A percentile compares a stretch with the other conserved stretches of the same genome.
phyloP scores from a whole-genome alignment of 1,140 invertebrate genomes.

The Platorchestia sp. region DNA sequence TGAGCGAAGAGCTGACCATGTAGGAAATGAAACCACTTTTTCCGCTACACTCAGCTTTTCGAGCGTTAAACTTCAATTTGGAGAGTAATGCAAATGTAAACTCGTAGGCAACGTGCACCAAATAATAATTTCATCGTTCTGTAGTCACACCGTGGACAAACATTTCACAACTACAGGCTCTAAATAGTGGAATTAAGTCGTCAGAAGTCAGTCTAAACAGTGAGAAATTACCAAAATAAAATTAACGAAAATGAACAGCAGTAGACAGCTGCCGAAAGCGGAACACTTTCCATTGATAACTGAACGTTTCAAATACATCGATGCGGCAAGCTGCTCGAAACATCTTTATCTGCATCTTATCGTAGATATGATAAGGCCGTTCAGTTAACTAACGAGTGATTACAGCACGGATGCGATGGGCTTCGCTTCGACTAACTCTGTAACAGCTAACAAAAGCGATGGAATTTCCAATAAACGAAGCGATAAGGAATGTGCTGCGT shows the following conservation, averaged over 20 bases:
- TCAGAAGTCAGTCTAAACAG: background rate
- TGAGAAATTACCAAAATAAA: background rate
- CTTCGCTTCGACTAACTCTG: background rate
- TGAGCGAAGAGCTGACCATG: background rate
- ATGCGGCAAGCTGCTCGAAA: background rate
- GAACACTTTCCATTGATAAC: background rate
- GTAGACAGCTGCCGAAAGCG: background rate
- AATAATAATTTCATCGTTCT: background rate
- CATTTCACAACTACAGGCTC: background rate
- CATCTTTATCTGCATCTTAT: background rate
- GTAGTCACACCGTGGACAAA: background rate
- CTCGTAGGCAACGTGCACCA: background rate
- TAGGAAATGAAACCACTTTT: background rate
- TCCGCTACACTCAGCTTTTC: background rate
- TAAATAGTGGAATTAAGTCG: background rate
- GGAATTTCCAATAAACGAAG: background rate
- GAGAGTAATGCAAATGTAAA: background rate
- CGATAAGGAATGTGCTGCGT: background rate
- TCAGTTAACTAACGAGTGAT: background rate
- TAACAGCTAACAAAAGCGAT: background rate
- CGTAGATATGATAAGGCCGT: background rate
- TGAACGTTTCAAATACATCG: constrained; percentile 1
- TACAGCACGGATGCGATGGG: background rate
- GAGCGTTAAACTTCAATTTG: background rate
- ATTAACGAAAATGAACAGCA: background rate